Evolutionary conservation across 2,797 vertebrate species (phyloP).

Genomic region (Thalassophryne amazonica): DNA sequence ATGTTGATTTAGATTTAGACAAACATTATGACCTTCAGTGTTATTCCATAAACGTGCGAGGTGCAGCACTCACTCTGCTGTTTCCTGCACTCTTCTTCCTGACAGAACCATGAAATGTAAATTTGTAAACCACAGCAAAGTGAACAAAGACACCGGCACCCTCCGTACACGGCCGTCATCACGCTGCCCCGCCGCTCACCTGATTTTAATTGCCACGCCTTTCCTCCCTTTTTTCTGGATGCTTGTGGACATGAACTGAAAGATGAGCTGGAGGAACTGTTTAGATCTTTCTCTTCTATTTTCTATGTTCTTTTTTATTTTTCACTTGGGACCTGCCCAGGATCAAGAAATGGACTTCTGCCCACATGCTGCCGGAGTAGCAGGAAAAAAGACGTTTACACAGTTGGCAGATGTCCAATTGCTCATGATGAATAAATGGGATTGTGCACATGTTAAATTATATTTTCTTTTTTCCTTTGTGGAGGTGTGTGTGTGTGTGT

Average conservation of each 20-base stretch:
- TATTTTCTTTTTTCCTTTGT: not conserved
- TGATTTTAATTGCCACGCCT: conserved; percentile 46
- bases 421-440: conserved; percentile 53
- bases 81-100: not conserved
- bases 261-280: not conserved
- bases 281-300: conserved; percentile 21
- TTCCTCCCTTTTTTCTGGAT: not conserved
- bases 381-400: conserved; percentile 10
- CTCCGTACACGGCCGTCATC: conserved; percentile 50
- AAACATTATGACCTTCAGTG: no score
- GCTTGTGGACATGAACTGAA: conserved; percentile 16
- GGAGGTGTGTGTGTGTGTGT: conserved; percentile 14
- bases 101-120: conserved; percentile 32
- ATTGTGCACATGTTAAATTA: conserved; percentile 29
- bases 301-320: not conserved
- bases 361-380: conserved; percentile 3
- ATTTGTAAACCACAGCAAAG: conserved; percentile 32
- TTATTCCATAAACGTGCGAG: no score
- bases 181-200: conserved; percentile 22
- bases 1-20: no score
- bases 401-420: not conserved
- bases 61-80: no score
- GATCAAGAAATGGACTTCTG: not conserved
- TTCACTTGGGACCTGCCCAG: not conserved
- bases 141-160: conserved; percentile 47